phyloP scores from a whole-genome alignment of 2,113 vertebrate species.

The Chaenogobius annularis region DNA sequence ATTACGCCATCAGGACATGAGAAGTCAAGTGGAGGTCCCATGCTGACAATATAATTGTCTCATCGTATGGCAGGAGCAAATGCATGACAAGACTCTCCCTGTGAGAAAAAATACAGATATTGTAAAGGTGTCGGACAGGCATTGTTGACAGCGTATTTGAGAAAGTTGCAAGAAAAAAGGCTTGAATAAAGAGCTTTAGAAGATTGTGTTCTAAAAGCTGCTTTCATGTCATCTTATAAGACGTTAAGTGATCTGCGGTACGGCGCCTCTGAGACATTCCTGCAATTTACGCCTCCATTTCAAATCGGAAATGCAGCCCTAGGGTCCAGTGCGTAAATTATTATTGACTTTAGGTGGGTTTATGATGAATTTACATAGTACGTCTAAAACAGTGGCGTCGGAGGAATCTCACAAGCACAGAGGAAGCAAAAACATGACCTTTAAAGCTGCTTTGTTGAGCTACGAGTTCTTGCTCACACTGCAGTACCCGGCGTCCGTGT shows the following conservation, averaged over 20 bases:
- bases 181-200: constrained; percentile 5
- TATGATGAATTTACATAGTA: constrained; percentile 67
- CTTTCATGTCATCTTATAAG: constrained; percentile 15
- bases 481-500: constrained; percentile 51
- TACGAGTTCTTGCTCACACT: constrained; percentile 65
- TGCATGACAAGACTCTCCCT: constrained; percentile 48
- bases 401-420: constrained; percentile 49
- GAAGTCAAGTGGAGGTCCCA: constrained; percentile 69
- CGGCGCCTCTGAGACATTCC: constrained; percentile 13
- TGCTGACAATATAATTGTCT: constrained; percentile 75
- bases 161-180: constrained; percentile 24
- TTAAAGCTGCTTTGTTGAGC: constrained; percentile 77
- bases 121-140: constrained; percentile 20
- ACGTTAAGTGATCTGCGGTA: not conserved
- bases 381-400: constrained; percentile 51
- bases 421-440: constrained; percentile 70
- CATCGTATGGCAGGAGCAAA: constrained; percentile 56
- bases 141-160: constrained; percentile 37
- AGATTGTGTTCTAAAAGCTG: constrained; percentile 7
- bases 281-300: constrained; percentile 21
- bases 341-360: constrained; percentile 38
- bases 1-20: constrained; percentile 67
- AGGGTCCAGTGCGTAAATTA: constrained; percentile 61
- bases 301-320: constrained; percentile 19
- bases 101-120: constrained; percentile 35